These are phyloP conservation scores for Listrodromus nycthemerus DNA, from an alignment of 2,888 invertebrate species.

Conservation along the genomic window DNA sequence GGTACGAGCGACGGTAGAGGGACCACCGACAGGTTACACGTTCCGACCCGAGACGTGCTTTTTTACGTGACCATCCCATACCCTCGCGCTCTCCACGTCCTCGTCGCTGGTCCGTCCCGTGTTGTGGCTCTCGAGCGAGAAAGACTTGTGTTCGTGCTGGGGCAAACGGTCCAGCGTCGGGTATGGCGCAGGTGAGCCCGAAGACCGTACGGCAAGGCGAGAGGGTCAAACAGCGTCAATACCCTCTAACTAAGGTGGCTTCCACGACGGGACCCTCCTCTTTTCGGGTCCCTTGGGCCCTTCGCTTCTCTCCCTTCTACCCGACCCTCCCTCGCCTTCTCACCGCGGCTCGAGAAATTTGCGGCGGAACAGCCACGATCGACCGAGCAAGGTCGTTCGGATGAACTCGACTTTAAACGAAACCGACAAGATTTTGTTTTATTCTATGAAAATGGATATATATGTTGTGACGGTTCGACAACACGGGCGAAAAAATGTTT, in stretches of 20 bases:
- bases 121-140: conserved; percentile 18
- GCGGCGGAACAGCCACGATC: conserved; percentile 59
- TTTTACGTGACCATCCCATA: conserved; percentile 32
- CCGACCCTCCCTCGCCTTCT: conserved; percentile 18
- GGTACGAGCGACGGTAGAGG: conserved; percentile 18
- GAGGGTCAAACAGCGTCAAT: conserved; percentile 70
- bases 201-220: conserved; percentile 26
- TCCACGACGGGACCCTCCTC: conserved; percentile 54
- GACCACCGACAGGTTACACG: conserved; percentile 48
- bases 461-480: background rate
- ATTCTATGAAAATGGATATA: background rate
- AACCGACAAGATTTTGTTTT: conserved; percentile 8
- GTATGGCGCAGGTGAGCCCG: conserved; percentile 58
- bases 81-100: background rate
- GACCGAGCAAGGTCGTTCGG: conserved; percentile 69
- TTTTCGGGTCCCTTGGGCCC: conserved; percentile 62
- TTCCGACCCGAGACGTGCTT: conserved; percentile 29
- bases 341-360: conserved; percentile 50
- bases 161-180: conserved; percentile 24
- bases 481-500: too few species aligned
- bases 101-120: background rate
- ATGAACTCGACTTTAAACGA: conserved; percentile 30
- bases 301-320: conserved; percentile 13
- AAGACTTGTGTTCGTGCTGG: conserved; percentile 41
- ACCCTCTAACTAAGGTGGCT: conserved; percentile 74